A percentile compares a stretch with the other conserved stretches of the same genome.
phyloP scores from a whole-genome alignment of 2,113 vertebrate species.

The Calonectris borealis region DNA sequence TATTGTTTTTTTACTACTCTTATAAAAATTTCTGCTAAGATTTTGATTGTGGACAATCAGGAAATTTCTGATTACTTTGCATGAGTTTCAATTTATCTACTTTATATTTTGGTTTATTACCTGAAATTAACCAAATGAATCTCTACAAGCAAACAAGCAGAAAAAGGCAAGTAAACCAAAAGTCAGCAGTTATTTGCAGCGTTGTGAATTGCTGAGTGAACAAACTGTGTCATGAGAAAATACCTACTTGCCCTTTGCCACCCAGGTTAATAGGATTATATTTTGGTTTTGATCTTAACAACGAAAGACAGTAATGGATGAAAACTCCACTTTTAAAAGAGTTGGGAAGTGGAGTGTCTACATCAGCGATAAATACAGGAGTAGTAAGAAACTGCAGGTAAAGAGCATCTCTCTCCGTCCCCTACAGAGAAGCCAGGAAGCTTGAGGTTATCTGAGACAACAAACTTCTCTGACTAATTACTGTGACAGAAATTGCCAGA shows the following conservation, averaged over 20 bases:
- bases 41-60: background rate
- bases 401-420: background rate
- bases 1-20: background rate
- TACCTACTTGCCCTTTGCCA: background rate
- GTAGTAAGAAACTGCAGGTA: background rate
- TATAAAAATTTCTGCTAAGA: background rate
- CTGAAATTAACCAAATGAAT: background rate
- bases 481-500: background rate
- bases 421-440: background rate
- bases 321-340: background rate
- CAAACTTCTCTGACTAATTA: background rate
- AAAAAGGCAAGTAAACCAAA: background rate
- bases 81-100: background rate
- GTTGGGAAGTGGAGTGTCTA: background rate
- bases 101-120: background rate
- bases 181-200: background rate
- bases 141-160: background rate
- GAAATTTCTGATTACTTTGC: background rate
- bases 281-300: background rate
- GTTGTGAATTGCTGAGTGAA: background rate
- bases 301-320: background rate
- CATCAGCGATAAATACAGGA: background rate
- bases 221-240: background rate
- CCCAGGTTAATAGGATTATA: background rate
- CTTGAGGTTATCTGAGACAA: background rate